Percentiles rank a stretch among this genome's conserved stretches.
phyloP scores from a whole-genome alignment of 2,888 invertebrate species.

The Drosophila quinaria region DNA sequence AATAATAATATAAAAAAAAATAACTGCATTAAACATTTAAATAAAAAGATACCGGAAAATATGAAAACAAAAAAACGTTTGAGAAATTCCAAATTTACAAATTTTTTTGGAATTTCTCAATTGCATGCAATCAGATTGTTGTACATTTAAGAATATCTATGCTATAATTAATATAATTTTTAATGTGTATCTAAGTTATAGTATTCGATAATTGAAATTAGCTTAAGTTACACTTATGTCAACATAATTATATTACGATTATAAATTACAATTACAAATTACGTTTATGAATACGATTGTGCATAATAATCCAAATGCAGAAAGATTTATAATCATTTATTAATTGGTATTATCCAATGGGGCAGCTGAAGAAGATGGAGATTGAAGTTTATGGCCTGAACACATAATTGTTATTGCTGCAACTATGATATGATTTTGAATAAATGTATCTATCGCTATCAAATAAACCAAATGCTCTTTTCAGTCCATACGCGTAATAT shows the following conservation, averaged over 20 bases:
- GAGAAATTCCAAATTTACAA: conserved; percentile 23
- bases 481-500: neutral
- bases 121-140: conserved; percentile 67
- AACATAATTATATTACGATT: conserved; percentile 65
- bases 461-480: conserved; percentile 14
- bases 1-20: conserved; percentile 9
- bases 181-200: conserved; percentile 65
- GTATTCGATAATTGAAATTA: conserved; percentile 63
- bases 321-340: conserved; percentile 51
- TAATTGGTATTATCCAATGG: neutral
- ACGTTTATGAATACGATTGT: conserved; percentile 51
- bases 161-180: conserved; percentile 55
- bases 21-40: neutral
- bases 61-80: conserved; percentile 11
- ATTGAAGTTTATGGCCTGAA: conserved; percentile 1
- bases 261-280: conserved; percentile 54
- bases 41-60: conserved; percentile 6
- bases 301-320: conserved; percentile 30
- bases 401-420: conserved; percentile 72
- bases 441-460: conserved; percentile 79
- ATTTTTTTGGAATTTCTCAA: conserved; percentile 24
- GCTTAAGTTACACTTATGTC: conserved; percentile 61
- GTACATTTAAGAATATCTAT: conserved; percentile 51
- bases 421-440: conserved; percentile 76
- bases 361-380: neutral